phyloP scores from a whole-genome alignment of 53 echinoderm and acorn worm species.

The Temnopleurus reevesii region DNA sequence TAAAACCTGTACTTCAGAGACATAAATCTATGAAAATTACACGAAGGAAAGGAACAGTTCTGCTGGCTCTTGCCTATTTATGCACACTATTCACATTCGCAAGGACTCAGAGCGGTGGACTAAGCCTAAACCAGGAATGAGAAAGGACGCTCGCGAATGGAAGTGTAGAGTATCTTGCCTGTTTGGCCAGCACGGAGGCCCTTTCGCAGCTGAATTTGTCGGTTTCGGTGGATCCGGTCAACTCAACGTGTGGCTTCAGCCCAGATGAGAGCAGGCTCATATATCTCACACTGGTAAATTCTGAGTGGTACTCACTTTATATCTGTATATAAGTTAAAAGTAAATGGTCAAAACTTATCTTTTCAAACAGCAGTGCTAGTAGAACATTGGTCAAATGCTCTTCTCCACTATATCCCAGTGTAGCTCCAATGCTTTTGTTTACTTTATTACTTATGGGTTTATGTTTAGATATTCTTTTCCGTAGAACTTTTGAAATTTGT shows the following conservation, averaged over 20 bases:
- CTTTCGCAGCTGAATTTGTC: slow-evolving; percentile 62
- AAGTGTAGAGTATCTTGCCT: slow-evolving; percentile 69
- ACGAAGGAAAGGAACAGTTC: neutral
- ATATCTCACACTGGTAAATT: slow-evolving; percentile 80
- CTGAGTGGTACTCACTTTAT: neutral
- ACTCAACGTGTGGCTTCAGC: slow-evolving; percentile 80
- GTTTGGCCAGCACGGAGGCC: slow-evolving; percentile 67
- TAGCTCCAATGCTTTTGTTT: no score
- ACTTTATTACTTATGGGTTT: no score
- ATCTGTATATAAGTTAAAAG: no score
- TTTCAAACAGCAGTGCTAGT: no score
- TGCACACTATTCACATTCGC: slow-evolving; percentile 30
- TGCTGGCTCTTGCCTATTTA: neutral
- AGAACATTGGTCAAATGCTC: no score
- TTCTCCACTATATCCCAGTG: no score
- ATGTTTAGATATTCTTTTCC: no score
- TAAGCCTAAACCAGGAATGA: slow-evolving; percentile 61
- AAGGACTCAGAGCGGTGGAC: slow-evolving; percentile 32
- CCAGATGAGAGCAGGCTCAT: slow-evolving; percentile 49
- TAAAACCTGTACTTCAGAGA: neutral
- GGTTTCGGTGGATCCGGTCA: slow-evolving; percentile 72
- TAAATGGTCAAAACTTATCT: no score
- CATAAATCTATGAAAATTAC: slow-evolving; percentile 56
- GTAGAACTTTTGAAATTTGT: no score
- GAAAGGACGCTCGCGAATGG: slow-evolving; percentile 68